Evolutionary conservation across 2,113 vertebrate genomes (phyloP).

Genomic region (Hemiscyllium ocellatum): DNA sequence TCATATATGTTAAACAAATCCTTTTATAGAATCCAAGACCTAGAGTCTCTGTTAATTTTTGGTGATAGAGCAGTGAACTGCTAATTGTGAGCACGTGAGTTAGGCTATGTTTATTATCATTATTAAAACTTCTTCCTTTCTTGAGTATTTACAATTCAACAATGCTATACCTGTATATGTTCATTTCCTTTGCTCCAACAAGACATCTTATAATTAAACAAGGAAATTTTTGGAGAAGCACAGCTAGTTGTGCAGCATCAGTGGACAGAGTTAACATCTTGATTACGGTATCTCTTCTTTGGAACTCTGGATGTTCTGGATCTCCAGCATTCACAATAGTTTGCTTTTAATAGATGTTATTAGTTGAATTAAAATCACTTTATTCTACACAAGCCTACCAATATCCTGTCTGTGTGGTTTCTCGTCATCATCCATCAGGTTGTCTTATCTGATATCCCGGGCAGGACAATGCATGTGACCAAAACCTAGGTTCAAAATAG

Average conservation of each 20-base stretch:
- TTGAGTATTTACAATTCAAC: not conserved
- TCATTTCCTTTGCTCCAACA: not conserved
- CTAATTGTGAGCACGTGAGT: not conserved
- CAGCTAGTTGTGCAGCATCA: too few relatives aligned
- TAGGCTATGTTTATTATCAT: not conserved
- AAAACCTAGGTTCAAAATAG: not conserved
- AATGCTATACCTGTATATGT: not conserved
- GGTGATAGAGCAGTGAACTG: not conserved
- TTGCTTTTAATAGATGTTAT: not conserved
- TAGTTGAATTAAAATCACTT: conserved; percentile 10
- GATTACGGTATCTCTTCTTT: too few relatives aligned
- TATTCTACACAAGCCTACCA: not conserved
- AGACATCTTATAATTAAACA: not conserved
- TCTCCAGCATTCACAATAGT: too few relatives aligned
- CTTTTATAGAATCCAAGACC: not conserved
- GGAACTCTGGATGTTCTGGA: too few relatives aligned
- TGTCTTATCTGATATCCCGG: not conserved
- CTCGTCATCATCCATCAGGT: not conserved
- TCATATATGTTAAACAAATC: not conserved
- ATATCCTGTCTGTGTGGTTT: not conserved
- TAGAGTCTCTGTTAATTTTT: not conserved
- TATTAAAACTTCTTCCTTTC: not conserved
- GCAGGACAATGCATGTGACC: not conserved
- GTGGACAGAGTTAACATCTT: too few relatives aligned
- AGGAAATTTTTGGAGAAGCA: too few relatives aligned